Percentiles rank a stretch among this genome's conserved stretches.
These are phyloP conservation scores for Pseudomyrmex gracilis DNA, from an alignment of 1,140 invertebrate species.

Conservation along the genomic window DNA sequence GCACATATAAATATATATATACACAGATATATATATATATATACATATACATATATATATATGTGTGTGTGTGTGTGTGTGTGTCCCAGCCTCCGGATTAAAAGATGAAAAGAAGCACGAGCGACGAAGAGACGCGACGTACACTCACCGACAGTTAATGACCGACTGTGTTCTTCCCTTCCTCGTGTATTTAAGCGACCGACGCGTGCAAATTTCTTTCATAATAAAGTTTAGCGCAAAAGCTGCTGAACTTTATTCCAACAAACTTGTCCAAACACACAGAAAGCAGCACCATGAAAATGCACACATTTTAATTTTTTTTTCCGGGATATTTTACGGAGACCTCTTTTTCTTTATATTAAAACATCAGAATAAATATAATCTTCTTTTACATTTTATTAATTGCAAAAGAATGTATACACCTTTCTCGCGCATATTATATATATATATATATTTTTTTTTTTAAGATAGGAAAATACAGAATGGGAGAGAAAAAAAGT, in stretches of 20 bases:
- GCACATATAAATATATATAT: constrained; percentile 7
- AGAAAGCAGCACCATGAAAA: constrained; percentile 35
- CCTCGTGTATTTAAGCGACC: constrained; percentile 52
- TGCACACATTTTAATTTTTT: constrained; percentile 20
- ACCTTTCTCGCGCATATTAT: neutral
- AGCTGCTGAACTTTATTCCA: constrained; percentile 52
- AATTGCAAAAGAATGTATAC: neutral
- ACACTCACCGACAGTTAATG: constrained; percentile 53
- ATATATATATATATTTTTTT: too few relatives aligned
- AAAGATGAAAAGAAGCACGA: constrained; percentile 57
- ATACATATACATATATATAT: too few relatives aligned
- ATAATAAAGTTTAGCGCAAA: constrained; percentile 44
- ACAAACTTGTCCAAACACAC: constrained; percentile 30
- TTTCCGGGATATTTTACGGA: neutral
- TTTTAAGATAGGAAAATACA: too few relatives aligned
- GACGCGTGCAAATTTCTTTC: constrained; percentile 48
- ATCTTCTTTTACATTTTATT: neutral
- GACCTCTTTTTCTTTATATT: neutral
- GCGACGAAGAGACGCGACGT: constrained; percentile 23
- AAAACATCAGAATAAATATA: neutral
- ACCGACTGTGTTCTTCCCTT: constrained; percentile 43
- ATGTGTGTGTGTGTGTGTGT: too few relatives aligned
- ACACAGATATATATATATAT: too few relatives aligned
- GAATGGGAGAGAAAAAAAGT: neutral
- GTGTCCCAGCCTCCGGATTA: constrained; percentile 39